phyloP scores from a whole-genome alignment of 2,113 vertebrate genomes.

The Poeciliopsis occidentalis region DNA sequence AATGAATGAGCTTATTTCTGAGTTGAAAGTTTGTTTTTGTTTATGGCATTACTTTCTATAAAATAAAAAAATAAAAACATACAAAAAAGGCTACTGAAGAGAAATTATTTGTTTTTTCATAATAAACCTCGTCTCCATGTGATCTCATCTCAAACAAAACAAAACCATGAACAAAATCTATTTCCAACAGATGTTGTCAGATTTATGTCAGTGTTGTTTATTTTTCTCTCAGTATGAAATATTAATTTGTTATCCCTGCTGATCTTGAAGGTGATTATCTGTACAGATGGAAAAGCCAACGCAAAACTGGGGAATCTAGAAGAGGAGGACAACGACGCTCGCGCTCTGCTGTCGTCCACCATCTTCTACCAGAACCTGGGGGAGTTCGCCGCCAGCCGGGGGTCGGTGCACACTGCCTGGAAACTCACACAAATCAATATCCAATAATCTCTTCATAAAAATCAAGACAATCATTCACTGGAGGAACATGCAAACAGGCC shows the following conservation, averaged over 20 bases:
- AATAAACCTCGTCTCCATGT: too few relatives aligned
- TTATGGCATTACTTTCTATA: too few relatives aligned
- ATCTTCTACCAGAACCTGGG: constrained; percentile 81
- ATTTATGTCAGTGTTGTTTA: background rate
- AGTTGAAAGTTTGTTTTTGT: too few relatives aligned
- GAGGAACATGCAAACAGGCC: too few relatives aligned
- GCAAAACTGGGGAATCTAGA: constrained; percentile 78
- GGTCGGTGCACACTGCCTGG: constrained; percentile 56
- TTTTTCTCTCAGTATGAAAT: constrained; percentile 1
- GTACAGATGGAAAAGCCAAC: constrained; percentile 83
- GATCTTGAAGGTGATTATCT: constrained; percentile 79
- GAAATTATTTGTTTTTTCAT: too few relatives aligned
- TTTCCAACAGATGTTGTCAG: background rate
- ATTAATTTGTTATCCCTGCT: constrained; percentile 31
- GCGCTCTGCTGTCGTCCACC: constrained; percentile 69
- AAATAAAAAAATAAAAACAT: too few relatives aligned
- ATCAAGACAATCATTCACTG: too few relatives aligned
- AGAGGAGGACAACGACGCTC: constrained; percentile 65
- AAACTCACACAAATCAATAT: background rate
- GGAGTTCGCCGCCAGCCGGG: constrained; percentile 71
- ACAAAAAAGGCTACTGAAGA: too few relatives aligned
- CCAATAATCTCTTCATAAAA: too few relatives aligned
- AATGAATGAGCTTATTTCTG: too few relatives aligned
- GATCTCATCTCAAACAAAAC: too few relatives aligned
- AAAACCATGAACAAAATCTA: background rate